Evolutionary conservation across 2,888 invertebrate genomes (phyloP), one percentile per base, ranked within the genome.

Genomic region (Ophioninae sp.): DNA sequence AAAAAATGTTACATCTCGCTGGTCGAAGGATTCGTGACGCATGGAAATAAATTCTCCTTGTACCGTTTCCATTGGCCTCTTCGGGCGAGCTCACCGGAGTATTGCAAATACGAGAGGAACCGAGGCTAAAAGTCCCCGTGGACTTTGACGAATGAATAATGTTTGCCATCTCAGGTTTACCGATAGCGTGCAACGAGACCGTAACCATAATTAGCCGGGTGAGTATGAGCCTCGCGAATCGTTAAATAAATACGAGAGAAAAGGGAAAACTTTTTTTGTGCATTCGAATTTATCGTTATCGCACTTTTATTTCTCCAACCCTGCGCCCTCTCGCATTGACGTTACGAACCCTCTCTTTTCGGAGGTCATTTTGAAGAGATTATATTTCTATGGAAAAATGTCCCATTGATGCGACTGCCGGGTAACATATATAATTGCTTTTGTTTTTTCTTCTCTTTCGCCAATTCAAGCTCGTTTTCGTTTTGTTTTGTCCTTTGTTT

Each of bases 131-230:
- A 74, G 41, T 78, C 71, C 56, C 71, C 41, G 61, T 73, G 59
- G 79, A 72, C 79, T 79, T 79, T 79, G 79, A 79, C 73, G 79
- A 67, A 79, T 73, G 79, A 30, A 23, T 44, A 23, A 39, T 73
- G 41, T 59, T 56, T 51, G 44, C 39, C 72, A 30, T 72, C 65
- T 39, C 58, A 30, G 41, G 65, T 67, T 81, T 61, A 10, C 37
- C 67, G 82, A 72, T 86, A 73, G 85, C 87, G 87, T 86, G 86
- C 84, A 67, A 84, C 64, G 37, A 82, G 81, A 85, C 81, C 64
- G 83, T 86, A 87, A 87, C 86, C 86, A 88, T 88, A 88, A 88
- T 87, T 88, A 88, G 68, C 79, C 56, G 59, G 30, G 64, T 65
- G 72, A 72, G 41, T 51, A 51, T 51, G 22, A 59, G 17, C 37